Base-by-base conservation (phyloP, 2,797 vertebrate genomes). In the Lutjanus argentimaculatus region DNA sequence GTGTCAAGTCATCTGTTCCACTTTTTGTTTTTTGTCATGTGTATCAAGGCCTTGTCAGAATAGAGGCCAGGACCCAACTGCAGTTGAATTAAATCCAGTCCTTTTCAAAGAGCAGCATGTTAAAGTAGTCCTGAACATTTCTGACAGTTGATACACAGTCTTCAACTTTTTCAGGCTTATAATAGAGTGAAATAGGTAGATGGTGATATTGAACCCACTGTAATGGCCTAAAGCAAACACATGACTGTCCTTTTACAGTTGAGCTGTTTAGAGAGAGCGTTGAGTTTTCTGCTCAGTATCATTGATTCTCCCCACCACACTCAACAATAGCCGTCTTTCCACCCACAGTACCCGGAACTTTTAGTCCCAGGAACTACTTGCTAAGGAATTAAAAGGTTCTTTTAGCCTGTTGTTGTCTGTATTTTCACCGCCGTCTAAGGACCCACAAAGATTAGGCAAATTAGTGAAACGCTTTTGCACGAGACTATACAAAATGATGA, bases 1-100 rank as follows among this genome's bases (percentile, higher is more conserved):
- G 68, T 77, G 79, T 84, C 68, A 69, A 82, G 62, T 89, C 77
- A 90, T 93, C 84, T 73, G 85, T 92, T 89, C 87, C 76, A 88
- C 79, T 79, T 70, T 73, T 68, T 55, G 45, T 83, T 87, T 77
- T 76, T 67, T 45, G 48, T 43, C 46, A 55, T 75, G 75, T 72
- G 36, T 36, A 42, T 11, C 14, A 0, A 67, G 46, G 46, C 40
- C 48, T 73, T 72, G 30, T 84, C 40, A 42, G 57, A 85, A 84
- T 65, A 53, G 59, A 52, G 21, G 46, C 58, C 52, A 67, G 30
- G 62, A 13, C 56, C 57, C 21, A 57, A 82, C 67, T 16, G 49
- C 22, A 67, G 69, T 76, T 76, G n/a, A 88, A 82, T 86, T 72
- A 82, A 82, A 58, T 36, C 16, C 17, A 12, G 6, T 40, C 8